Evolutionary conservation across 2,797 vertebrate genomes (phyloP), one percentile per base, ranked within the genome.

Genomic region (Aphelocoma californica): DNA sequence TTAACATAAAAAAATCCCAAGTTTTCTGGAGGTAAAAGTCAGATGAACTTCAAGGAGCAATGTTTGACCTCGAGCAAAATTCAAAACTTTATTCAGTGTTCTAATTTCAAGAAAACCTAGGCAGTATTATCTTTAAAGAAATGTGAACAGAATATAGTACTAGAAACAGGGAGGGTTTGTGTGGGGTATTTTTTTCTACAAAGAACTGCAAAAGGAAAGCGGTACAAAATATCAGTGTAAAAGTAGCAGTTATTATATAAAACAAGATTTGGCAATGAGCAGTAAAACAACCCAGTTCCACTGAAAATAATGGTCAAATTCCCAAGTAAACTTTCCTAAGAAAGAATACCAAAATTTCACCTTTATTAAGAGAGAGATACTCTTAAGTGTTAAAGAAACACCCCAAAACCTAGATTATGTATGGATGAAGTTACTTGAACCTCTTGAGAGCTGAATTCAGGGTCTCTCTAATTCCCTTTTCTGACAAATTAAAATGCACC

Each of bases 271-370:
- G 17, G 1, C 4, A 10, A 23, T 31, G 7, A 81, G 3, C 8
- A 48, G 5, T 28, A 34, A 66, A 58, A 48, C 44, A 44, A 1
- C 0, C 0, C 12, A 34, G 9, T 26, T 62, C 19, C 24, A 67
- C 12, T 42, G 14, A 93, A 90, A 64, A 23, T 24, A 54, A 24
- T 61, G 20, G 9, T 20, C 4, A 66, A 53, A 86, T 34, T 61
- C 40, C 14, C 16, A n/a, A 23, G 12, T 58, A 44, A 51, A 28
- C 8, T 38, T 38, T 51, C 38, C 12, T 54, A 34, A 23, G 2
- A 36, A 74, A 61, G 1, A 15, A 6, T 57, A 44, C 2, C 3
- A 73, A 51, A 65, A 51, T 50, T 64, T 78, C 14, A 45, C 14
- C 14, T 45, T 40, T 11, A 26, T 73, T 57, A 78, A 85, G 7